Base-by-base conservation (phyloP, 2,797 vertebrate species). In the Takifugu ocellatus region DNA sequence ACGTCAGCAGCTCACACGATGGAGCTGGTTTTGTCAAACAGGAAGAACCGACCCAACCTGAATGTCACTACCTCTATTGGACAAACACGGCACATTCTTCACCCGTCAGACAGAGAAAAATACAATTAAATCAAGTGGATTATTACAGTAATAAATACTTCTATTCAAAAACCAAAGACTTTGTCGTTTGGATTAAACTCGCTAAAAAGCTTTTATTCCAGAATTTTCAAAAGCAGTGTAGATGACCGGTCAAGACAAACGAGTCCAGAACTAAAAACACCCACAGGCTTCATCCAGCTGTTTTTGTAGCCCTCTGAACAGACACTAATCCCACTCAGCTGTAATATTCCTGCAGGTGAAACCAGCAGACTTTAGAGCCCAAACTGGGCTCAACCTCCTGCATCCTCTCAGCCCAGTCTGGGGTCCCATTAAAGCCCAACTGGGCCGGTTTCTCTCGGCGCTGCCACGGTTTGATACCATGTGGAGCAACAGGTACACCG, bases 11-110 rank as follows among this genome's bases (percentile, higher is more conserved):
- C 48, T 60, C 64, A 78, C 48, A 68, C 58, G 49, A 75, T 26
- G 17, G 52, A 68, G 74, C 48, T 62, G 75, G 89, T 90, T 90
- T 88, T 81, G 82, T 66, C 75, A 70, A 52, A 87, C 84, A 70
- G 78, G 80, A 83, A 77, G 68, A 91, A 90, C 90, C 75, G 56
- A 79, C 79, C 85, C 67, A 87, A 92, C 91, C 85, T 83, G 90
- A 85, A 79, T 76, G 63, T 48, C 75, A 66, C 46, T 56, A 54
- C 51, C 56, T 68, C 70, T 72, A 70, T 75, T 63, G 52, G 51
- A 79, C 78, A 84, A 84, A 83, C 79, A 79, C 56, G 64, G 65
- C 68, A 84, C 84, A 90, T 90, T 88, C 84, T 77, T 77, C 49
- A 12, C 52, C 80, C 82, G 76, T 83, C 72, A 87, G 75, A 66